These are phyloP conservation scores for Sciurus vulgaris DNA, from an alignment of 2,797 vertebrate species.

Conservation along the genomic window DNA sequence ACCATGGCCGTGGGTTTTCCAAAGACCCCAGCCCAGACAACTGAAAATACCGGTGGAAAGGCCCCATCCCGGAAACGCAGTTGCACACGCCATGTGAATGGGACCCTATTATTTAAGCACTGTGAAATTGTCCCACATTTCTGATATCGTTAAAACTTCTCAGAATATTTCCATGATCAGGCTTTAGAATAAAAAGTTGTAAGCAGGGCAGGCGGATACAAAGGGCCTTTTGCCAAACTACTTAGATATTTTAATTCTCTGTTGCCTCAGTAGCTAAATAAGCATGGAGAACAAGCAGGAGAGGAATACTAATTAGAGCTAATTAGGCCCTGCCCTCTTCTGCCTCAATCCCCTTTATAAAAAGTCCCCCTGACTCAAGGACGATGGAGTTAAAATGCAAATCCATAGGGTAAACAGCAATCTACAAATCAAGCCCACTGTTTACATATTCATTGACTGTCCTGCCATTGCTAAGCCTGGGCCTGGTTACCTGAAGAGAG, in stretches of 20 bases:
- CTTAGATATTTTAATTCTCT: constrained; percentile 81
- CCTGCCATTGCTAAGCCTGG: neutral
- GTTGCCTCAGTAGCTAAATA: constrained; percentile 81
- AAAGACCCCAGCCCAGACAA: neutral
- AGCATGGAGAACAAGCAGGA: constrained; percentile 76
- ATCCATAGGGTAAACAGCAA: constrained; percentile 67
- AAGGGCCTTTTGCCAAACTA: constrained; percentile 76
- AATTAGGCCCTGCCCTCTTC: constrained; percentile 83
- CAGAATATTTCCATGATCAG: neutral
- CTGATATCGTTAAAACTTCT: neutral
- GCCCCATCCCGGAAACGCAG: neutral
- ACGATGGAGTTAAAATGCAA: constrained; percentile 65
- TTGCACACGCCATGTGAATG: neutral
- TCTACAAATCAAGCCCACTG: neutral
- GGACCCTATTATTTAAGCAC: neutral
- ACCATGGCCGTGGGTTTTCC: neutral
- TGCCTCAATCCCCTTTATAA: constrained; percentile 68
- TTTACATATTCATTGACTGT: neutral
- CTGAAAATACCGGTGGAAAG: constrained; percentile 46
- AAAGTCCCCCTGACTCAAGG: constrained; percentile 66
- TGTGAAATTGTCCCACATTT: neutral
- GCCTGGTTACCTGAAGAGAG: neutral
- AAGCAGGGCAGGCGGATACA: constrained; percentile 64
- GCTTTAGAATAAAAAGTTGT: constrained; percentile 58
- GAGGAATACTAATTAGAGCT: constrained; percentile 84